phyloP scores from a whole-genome alignment of 2,113 vertebrate genomes.

The Ascaphus truei region DNA sequence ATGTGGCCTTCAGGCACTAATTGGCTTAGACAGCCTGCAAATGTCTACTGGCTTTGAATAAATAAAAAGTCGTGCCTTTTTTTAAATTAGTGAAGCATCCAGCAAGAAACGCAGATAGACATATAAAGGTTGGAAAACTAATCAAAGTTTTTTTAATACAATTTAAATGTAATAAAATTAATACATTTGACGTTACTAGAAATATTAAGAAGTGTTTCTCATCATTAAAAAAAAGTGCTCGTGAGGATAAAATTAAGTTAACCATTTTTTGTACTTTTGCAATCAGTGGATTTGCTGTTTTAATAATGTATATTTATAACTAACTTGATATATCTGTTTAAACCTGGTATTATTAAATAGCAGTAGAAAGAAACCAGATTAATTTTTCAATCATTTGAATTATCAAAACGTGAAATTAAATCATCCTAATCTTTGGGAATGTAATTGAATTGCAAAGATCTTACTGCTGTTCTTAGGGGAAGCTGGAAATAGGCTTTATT shows the following conservation, averaged over 20 bases:
- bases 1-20: not conserved
- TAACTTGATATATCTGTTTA: too few species aligned
- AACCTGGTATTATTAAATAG: too few species aligned
- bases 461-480: too few species aligned
- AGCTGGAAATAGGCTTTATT: too few species aligned
- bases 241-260: too few species aligned
- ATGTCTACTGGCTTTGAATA: not conserved
- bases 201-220: not conserved
- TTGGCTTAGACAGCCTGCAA: slow-evolving; percentile 7
- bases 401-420: too few species aligned
- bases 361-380: too few species aligned
- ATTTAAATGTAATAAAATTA: not conserved
- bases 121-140: too few species aligned
- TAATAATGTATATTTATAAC: not conserved
- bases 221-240: not conserved
- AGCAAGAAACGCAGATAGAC: not conserved
- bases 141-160: too few species aligned
- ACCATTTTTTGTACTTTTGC: not conserved
- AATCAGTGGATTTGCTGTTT: not conserved
- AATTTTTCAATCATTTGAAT: too few species aligned
- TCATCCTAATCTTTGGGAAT: too few species aligned
- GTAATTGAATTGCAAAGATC: too few species aligned
- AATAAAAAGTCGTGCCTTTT: not conserved
- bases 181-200: not conserved
- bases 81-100: not conserved